Evolutionary conservation across 2,888 invertebrate species (phyloP).

Genomic region (Pristionchus maxplancki): DNA sequence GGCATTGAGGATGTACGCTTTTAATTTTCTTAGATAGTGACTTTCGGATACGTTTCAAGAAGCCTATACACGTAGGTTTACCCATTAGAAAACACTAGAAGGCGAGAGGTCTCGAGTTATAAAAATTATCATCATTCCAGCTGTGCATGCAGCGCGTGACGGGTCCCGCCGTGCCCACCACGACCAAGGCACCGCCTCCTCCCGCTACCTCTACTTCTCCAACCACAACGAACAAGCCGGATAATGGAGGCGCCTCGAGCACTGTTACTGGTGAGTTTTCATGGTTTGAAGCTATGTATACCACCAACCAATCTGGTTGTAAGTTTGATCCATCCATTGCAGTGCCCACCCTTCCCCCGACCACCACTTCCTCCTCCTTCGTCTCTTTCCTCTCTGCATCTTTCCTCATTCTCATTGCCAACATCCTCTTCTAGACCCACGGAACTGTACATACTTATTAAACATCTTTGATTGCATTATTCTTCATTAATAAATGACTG

Average conservation of each 20-base stretch:
- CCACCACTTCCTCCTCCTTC: not conserved
- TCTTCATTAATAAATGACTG: too few species aligned
- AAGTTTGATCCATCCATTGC: not conserved
- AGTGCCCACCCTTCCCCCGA: not conserved
- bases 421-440: not conserved
- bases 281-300: too few species aligned
- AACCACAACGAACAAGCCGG: not conserved
- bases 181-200: not conserved
- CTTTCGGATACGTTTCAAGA: not conserved
- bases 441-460: not conserved
- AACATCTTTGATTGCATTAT: not conserved
- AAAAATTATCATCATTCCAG: too few species aligned
- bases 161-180: not conserved
- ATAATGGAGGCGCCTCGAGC: not conserved
- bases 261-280: constrained; percentile 1
- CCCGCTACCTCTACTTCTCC: not conserved
- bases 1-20: not conserved
- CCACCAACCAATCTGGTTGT: too few species aligned
- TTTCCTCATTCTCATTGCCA: not conserved
- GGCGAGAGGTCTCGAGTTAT: too few species aligned
- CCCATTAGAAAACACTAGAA: too few species aligned
- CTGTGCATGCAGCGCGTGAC: not conserved
- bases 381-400: not conserved
- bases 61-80: too few species aligned
- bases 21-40: not conserved